Evolutionary conservation across 2,888 invertebrate genomes (phyloP).

Genomic region (Meiosimyza platycephala): DNA sequence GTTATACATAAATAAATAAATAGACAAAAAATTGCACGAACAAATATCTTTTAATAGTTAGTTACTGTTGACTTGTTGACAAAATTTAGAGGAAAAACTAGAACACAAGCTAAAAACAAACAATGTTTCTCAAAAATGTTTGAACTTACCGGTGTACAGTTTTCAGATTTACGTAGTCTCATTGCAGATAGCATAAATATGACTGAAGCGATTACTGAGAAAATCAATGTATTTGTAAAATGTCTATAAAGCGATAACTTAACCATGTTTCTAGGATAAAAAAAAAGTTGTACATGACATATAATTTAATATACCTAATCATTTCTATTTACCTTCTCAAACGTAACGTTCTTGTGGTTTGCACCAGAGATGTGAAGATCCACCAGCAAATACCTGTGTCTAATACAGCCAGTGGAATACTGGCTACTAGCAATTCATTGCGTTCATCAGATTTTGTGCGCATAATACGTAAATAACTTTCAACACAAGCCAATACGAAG

Average conservation of each 20-base stretch:
- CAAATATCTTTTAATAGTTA: background rate
- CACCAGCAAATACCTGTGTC: slow-evolving; percentile 94
- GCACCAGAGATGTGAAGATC: slow-evolving; percentile 89
- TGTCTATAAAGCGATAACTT: slow-evolving; percentile 91
- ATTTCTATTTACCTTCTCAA: slow-evolving; percentile 73
- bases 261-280: slow-evolving; percentile 80
- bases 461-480: slow-evolving; percentile 84
- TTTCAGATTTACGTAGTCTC: slow-evolving; percentile 79
- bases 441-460: slow-evolving; percentile 73
- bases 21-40: too few species aligned
- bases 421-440: slow-evolving; percentile 77
- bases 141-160: slow-evolving; percentile 77
- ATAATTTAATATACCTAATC: background rate
- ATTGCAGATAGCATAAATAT: slow-evolving; percentile 95
- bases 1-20: too few species aligned
- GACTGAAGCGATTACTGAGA: slow-evolving; percentile 89
- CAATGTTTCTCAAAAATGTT: background rate
- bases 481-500: slow-evolving; percentile 85
- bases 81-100: too few species aligned
- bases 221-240: slow-evolving; percentile 93
- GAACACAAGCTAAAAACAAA: background rate
- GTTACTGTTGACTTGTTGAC: too few species aligned
- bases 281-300: slow-evolving; percentile 30
- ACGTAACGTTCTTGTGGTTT: slow-evolving; percentile 89
- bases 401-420: slow-evolving; percentile 86